Evolutionary conservation across 2,888 invertebrate species (phyloP).

Genomic region (Apamea crenata): DNA sequence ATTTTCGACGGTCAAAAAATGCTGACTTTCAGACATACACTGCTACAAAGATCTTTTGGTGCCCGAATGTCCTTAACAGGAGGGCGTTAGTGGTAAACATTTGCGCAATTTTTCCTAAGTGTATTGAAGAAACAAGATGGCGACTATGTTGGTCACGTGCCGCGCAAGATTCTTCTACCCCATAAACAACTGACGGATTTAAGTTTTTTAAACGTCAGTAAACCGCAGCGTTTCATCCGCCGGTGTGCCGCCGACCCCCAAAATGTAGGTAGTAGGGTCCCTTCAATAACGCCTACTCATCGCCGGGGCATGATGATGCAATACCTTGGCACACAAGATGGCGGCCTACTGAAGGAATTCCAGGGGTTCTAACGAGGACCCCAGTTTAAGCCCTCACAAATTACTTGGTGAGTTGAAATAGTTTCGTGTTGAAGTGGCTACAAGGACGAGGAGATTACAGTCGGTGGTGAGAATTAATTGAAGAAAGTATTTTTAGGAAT

Average conservation of each 20-base stretch:
- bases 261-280: conserved; percentile 52
- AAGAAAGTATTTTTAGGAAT: not conserved
- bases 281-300: conserved; percentile 66
- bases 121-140: not conserved
- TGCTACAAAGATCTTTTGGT: not conserved
- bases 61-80: not conserved
- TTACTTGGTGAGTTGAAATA: conserved; percentile 47
- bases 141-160: not conserved
- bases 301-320: conserved; percentile 65
- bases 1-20: not conserved
- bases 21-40: not conserved
- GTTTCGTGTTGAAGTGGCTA: conserved; percentile 35
- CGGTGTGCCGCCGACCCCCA: conserved; percentile 20
- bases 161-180: not conserved
- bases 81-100: not conserved
- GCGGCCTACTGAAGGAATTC: conserved; percentile 48
- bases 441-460: conserved; percentile 12
- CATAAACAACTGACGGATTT: not conserved
- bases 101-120: not conserved
- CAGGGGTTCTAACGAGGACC: conserved; percentile 54
- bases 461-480: not conserved
- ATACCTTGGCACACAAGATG: conserved; percentile 61
- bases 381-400: conserved; percentile 42
- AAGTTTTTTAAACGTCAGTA: not conserved
- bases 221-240: conserved; percentile 44